These are phyloP conservation scores for Drosophila glabriapex DNA, from an alignment of 2,888 invertebrate genomes.

Conservation along the genomic window DNA sequence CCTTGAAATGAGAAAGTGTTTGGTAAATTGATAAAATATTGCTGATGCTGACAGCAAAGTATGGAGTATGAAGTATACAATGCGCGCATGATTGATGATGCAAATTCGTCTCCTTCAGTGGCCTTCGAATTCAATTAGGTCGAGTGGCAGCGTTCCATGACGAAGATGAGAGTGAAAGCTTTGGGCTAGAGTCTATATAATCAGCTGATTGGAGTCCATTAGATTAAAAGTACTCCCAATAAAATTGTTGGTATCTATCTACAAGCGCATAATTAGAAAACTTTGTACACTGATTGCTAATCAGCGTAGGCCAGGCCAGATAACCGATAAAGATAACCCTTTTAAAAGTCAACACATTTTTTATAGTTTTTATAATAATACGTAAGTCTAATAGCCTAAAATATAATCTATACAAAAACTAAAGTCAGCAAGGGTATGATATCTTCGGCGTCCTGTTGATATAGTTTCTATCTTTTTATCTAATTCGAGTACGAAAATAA, in stretches of 20 bases:
- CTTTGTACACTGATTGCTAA: background rate
- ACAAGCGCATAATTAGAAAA: background rate
- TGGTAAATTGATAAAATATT: conserved; percentile 74
- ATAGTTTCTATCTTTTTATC: background rate
- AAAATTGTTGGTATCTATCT: background rate
- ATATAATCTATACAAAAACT: background rate
- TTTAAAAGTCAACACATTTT: background rate
- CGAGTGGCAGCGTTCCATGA: conserved; percentile 35
- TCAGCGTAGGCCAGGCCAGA: background rate
- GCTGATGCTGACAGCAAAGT: conserved; percentile 61
- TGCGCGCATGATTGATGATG: conserved; percentile 67
- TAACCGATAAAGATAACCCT: background rate
- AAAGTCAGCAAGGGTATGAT: background rate
- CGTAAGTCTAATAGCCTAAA: no score
- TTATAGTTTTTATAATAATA: background rate
- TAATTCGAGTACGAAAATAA: background rate
- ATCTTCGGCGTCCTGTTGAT: background rate
- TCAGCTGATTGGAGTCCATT: conserved; percentile 10
- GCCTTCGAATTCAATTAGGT: conserved; percentile 67
- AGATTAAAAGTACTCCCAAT: background rate
- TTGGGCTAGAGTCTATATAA: conserved; percentile 1
- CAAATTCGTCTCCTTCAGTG: conserved; percentile 35
- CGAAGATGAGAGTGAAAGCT: conserved; percentile 27
- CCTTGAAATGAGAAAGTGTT: conserved; percentile 43
- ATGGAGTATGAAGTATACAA: conserved; percentile 37